Evolutionary conservation across 2,888 invertebrate species (phyloP).

Genomic region (Epirrita christyi): DNA sequence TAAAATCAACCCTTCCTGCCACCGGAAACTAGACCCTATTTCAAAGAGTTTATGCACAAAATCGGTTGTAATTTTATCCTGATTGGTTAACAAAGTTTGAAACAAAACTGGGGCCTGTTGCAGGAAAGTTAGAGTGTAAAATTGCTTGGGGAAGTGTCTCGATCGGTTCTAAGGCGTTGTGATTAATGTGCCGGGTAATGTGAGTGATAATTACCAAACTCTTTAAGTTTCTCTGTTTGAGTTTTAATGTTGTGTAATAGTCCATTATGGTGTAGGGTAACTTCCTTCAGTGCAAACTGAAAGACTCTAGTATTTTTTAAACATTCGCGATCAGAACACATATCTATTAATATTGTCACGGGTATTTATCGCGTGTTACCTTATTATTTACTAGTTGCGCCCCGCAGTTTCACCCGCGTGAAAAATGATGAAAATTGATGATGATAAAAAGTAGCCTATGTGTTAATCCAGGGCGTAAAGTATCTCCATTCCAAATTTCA

Average conservation of each 20-base stretch:
- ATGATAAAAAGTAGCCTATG: no score
- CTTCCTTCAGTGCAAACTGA: slow-evolving; percentile 7
- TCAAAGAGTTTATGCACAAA: slow-evolving; percentile 5
- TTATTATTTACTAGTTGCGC: no score
- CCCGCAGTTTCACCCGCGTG: no score
- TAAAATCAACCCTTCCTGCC: slow-evolving; percentile 32
- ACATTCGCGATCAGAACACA: no score
- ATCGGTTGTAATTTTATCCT: slow-evolving; percentile 10
- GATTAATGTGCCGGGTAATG: slow-evolving; percentile 38
- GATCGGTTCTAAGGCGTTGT: slow-evolving; percentile 29
- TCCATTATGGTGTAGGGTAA: slow-evolving; percentile 22
- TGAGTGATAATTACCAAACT: slow-evolving; percentile 38
- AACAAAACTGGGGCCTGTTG: slow-evolving; percentile 23
- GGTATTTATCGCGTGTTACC: no score
- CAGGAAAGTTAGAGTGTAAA: slow-evolving; percentile 23
- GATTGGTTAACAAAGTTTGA: slow-evolving; percentile 3
- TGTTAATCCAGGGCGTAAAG: no score
- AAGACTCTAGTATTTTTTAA: slow-evolving; percentile 3
- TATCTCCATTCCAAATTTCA: no score
- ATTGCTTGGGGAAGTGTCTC: slow-evolving; percentile 21
- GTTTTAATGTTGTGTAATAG: slow-evolving; percentile 34
- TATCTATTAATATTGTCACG: no score
- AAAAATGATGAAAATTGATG: no score
- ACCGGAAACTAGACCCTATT: slow-evolving; percentile 26
- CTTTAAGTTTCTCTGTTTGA: slow-evolving; percentile 33